A percentile compares a stretch with the other conserved stretches of the same genome.
These are phyloP conservation scores for Epicampocera succincta DNA, from an alignment of 2,888 invertebrate genomes.

Conservation along the genomic window DNA sequence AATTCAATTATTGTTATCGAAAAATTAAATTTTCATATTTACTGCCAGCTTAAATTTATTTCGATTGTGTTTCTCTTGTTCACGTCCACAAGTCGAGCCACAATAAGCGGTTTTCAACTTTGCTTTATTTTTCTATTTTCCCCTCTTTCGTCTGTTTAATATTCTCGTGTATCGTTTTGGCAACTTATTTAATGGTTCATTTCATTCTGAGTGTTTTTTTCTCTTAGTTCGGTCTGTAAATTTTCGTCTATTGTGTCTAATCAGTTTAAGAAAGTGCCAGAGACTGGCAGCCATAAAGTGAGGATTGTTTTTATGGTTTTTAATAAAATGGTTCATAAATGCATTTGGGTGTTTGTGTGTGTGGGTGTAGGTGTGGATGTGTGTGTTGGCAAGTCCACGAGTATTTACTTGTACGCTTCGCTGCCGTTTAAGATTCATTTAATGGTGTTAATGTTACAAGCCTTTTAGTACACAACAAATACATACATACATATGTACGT, in stretches of 20 bases:
- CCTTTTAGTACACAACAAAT: no score
- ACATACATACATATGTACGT: no score
- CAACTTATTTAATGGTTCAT: slow-evolving; percentile 16
- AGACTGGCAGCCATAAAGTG: slow-evolving; percentile 24
- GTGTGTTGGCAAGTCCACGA: no score
- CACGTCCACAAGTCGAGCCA: neutral
- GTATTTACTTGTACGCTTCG: no score
- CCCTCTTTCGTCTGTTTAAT: neutral
- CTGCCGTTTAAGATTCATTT: neutral
- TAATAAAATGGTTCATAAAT: neutral
- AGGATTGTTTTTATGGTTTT: slow-evolving; percentile 20
- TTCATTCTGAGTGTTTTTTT: slow-evolving; percentile 19
- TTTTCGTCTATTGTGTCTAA: neutral
- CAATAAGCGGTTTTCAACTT: neutral
- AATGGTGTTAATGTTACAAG: neutral
- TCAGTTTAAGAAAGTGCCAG: neutral
- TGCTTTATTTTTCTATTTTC: no score
- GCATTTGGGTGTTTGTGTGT: neutral
- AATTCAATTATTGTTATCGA: no score
- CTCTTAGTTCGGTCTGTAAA: neutral
- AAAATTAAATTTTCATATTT: no score
- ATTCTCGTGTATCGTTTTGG: slow-evolving; percentile 7
- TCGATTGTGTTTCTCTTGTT: no score
- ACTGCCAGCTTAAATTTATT: no score
- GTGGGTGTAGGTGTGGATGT: no score